Percentiles rank a stretch among this genome's conserved stretches.
phyloP scores from a whole-genome alignment of 2,113 vertebrate genomes.

The Erythrocebus patas region DNA sequence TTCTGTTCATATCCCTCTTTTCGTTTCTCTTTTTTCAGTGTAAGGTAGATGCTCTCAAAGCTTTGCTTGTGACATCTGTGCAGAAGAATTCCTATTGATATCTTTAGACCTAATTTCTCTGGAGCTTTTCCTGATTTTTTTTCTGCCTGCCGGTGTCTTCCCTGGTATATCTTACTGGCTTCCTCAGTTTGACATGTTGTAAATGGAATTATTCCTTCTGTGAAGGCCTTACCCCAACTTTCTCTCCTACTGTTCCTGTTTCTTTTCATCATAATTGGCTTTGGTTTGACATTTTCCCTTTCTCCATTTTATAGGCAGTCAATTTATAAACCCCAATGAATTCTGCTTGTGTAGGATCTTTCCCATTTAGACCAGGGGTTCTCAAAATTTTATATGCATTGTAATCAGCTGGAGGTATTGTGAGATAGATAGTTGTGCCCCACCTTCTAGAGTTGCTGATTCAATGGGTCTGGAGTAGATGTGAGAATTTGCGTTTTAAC shows the following conservation, averaged over 20 bases:
- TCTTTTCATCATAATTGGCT: neutral
- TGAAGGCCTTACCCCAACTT: neutral
- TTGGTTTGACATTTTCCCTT: neutral
- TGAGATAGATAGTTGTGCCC: neutral
- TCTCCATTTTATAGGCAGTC: neutral
- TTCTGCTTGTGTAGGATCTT: neutral
- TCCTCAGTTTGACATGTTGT: neutral
- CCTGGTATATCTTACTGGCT: neutral
- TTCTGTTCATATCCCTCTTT: neutral
- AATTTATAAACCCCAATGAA: neutral
- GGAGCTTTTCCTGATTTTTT: neutral
- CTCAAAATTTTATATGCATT: neutral
- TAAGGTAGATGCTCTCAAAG: neutral
- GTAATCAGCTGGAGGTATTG: neutral
- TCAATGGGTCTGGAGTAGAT: neutral
- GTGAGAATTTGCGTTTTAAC: neutral
- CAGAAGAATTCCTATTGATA: neutral
- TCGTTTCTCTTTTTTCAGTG: neutral
- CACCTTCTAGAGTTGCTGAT: neutral
- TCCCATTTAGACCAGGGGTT: neutral
- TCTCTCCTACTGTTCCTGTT: neutral
- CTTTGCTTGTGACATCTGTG: neutral
- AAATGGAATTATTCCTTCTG: neutral
- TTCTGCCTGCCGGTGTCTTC: neutral
- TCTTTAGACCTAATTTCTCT: neutral